Conservation (phyloP, 2,113 vertebrate genomes). For the Rhegmatorhina hoffmannsi region DNA sequence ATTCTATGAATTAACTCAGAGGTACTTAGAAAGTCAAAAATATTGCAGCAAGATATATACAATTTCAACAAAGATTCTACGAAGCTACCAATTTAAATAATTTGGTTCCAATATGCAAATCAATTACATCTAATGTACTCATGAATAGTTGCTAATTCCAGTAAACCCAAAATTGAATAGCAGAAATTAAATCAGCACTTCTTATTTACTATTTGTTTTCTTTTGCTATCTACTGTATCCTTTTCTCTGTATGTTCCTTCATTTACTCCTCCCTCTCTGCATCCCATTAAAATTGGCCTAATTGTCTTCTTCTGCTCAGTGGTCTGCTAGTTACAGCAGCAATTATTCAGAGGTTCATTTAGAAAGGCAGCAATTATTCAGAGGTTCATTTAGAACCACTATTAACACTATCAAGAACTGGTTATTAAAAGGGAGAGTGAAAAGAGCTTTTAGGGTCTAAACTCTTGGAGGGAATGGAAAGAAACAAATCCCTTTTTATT, state of each 20-base stretch:
- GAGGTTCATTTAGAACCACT: background rate
- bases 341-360: conserved; percentile 2
- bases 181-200: conserved; percentile 5
- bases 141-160: background rate
- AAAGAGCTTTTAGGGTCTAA: background rate
- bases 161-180: background rate
- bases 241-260: background rate
- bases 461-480: background rate
- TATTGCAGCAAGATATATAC: background rate
- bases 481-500: background rate
- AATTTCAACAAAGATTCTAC: background rate
- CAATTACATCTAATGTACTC: background rate
- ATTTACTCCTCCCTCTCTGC: background rate
- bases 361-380: background rate
- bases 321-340: background rate
- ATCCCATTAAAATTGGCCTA: background rate
- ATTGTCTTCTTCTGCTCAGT: conserved; percentile 12
- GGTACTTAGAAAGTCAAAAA: background rate
- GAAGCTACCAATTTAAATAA: background rate
- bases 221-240: background rate
- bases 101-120: background rate
- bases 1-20: background rate
- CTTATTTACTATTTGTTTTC: background rate
- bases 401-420: background rate
- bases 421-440: background rate